Conservation (phyloP, 1,140 invertebrate species). For the Melanaphis sacchari region DNA sequence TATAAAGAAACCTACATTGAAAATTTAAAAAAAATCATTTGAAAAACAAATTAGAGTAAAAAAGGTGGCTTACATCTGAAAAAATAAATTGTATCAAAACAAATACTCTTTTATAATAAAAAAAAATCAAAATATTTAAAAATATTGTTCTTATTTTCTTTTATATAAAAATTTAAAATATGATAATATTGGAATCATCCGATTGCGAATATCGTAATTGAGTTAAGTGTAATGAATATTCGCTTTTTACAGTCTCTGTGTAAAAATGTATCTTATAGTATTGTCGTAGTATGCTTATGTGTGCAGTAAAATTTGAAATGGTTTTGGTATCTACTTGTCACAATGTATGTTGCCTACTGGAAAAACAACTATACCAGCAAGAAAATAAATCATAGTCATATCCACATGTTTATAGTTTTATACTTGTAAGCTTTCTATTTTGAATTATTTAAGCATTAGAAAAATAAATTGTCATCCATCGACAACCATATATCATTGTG, state of each 20-base stretch:
- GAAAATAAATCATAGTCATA: neutral
- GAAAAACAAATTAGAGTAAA: too few species aligned
- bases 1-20: too few species aligned
- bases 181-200: neutral
- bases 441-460: neutral
- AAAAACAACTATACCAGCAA: neutral
- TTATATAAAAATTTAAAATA: neutral
- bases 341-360: neutral
- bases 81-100: too few species aligned
- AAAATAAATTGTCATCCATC: conserved; percentile 33
- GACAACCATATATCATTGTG: neutral
- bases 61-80: too few species aligned
- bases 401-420: neutral
- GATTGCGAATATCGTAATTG: neutral
- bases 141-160: too few species aligned
- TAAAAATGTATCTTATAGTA: neutral
- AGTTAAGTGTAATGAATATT: neutral
- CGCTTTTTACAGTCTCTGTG: neutral
- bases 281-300: neutral
- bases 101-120: too few species aligned
- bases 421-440: conserved; percentile 19
- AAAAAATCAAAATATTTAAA: too few species aligned
- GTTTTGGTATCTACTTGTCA: neutral
- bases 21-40: too few species aligned
- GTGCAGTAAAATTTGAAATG: neutral